phyloP scores from a whole-genome alignment of 1,140 invertebrate species.

The Coptotermes formosanus region DNA sequence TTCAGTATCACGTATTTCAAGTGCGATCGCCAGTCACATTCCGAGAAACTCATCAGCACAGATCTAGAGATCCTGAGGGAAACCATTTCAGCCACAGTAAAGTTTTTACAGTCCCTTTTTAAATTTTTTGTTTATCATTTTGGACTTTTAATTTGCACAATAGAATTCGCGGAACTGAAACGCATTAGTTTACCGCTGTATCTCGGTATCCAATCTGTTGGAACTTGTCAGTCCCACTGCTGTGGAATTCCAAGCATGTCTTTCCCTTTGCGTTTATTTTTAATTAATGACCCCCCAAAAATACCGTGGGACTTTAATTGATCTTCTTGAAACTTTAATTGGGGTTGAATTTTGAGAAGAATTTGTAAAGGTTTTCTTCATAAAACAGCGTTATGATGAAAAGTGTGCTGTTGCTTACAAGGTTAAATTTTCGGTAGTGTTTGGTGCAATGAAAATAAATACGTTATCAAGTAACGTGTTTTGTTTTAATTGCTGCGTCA shows the following conservation, averaged over 20 bases:
- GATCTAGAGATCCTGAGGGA: neutral
- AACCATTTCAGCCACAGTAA: slow-evolving; percentile 1
- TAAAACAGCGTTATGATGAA: neutral
- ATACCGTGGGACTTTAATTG: neutral
- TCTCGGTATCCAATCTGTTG: slow-evolving; percentile 18
- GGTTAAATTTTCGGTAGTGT: neutral
- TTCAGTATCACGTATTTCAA: neutral
- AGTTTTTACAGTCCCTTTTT: neutral
- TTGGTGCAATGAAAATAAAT: neutral
- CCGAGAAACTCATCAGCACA: neutral
- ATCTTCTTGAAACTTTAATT: neutral
- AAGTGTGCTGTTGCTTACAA: neutral
- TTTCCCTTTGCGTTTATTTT: neutral
- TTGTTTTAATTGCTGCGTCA: neutral
- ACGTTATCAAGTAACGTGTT: neutral
- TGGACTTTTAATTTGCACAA: slow-evolving; percentile 2
- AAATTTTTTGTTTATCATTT: neutral
- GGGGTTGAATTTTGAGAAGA: slow-evolving; percentile 7
- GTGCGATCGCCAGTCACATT: neutral
- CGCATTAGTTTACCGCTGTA: neutral
- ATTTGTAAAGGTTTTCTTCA: neutral
- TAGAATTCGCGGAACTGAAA: neutral
- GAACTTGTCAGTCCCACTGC: neutral
- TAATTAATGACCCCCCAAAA: neutral
- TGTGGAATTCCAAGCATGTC: neutral